Evolutionary conservation across 1,140 invertebrate species (phyloP).

Genomic region (Euwallacea similis): DNA sequence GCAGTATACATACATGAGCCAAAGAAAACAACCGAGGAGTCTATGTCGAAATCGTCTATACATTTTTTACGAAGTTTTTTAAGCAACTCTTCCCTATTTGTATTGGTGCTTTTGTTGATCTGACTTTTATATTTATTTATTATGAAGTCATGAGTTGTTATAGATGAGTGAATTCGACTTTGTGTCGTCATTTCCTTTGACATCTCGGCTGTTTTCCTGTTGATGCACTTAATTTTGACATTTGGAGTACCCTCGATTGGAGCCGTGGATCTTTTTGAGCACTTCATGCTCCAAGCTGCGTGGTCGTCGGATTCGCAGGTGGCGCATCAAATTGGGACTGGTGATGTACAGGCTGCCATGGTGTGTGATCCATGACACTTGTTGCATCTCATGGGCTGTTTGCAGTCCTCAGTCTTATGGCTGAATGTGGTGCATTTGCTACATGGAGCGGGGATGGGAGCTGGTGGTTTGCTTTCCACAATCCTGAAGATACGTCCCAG

Average conservation of each 20-base stretch:
- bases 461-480: neutral
- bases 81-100: too few relatives aligned
- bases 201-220: conserved; percentile 17
- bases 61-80: too few relatives aligned
- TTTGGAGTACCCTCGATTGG: conserved; percentile 26
- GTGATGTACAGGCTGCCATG: neutral
- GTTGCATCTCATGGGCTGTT: too few relatives aligned
- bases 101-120: too few relatives aligned
- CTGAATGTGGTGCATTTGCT: too few relatives aligned
- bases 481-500: too few relatives aligned
- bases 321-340: neutral
- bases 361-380: neutral
- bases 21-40: too few relatives aligned
- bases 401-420: too few relatives aligned
- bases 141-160: conserved; percentile 12
- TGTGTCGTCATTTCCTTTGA: neutral
- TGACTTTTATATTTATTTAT: too few relatives aligned
- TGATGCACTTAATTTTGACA: conserved; percentile 16
- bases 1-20: too few relatives aligned
- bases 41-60: too few relatives aligned
- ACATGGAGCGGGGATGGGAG: too few relatives aligned
- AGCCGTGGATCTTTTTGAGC: conserved; percentile 17
- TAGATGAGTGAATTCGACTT: conserved; percentile 17
- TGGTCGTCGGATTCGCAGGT: conserved; percentile 18
- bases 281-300: conserved; percentile 20